Base-by-base conservation (phyloP, 2,797 vertebrate species). In the Tachyglossus aculeatus region DNA sequence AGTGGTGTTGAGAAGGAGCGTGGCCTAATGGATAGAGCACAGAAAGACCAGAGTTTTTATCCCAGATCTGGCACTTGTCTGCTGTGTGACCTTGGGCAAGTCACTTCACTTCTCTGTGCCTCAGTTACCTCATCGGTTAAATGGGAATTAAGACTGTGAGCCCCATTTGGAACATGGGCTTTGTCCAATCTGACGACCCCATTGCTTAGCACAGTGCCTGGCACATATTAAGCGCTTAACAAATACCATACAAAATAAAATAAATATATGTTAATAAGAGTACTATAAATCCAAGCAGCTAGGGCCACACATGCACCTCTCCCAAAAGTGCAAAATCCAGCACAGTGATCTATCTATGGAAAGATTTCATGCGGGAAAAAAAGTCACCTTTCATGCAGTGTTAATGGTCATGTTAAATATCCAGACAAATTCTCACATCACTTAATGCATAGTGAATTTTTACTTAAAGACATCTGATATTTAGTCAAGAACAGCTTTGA, bases 251-350 rank as follows among this genome's bases (percentile, higher is more conserved):
- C n/a, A n/a, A 45, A 58, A 61, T 29, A 33, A 48, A 71, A 81
- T 77, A 66, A 32, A 72, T 63, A 85, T 75, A 85, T 82, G 82
- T 82, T 83, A 88, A 83, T 71, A 80, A 68, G 51, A 71, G 75
- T 76, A 67, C 67, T 78, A 72, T 63, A 89, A 87, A 79, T 74
- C 67, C 21, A 83, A 84, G 25, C 9, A 36, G 25, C 74, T 85
- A n/a, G 7, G 52, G 34, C 41, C 59, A 44, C 45, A 58, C 74
- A 79, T 63, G 10, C 22, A 70, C 51, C 63, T 80, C 45, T 33
- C 43, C 22, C 44, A 24, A 36, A 14, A 9, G 21, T 2, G 10
- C 27, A 34, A 79, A 83, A 56, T 41, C 38, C 41, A 67, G 63
- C 34, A 45, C 65, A 50, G 57, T 27, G 76, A 58, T 71, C 53